Conservation (phyloP, 2,113 vertebrate species). For the Oncorhynchus keta region DNA sequence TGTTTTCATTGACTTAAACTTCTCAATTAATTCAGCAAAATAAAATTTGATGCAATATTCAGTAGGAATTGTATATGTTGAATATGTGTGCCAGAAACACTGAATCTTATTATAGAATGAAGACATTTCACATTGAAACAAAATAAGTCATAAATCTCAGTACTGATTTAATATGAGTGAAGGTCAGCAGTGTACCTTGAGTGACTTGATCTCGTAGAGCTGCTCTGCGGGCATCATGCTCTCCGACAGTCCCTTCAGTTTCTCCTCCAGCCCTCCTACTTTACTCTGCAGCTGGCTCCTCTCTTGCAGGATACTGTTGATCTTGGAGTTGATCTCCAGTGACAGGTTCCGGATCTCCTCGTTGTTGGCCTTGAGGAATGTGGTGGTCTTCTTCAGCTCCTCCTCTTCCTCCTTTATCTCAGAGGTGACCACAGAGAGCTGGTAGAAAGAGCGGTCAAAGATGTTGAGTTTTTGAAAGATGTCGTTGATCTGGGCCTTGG, state of each 20-base stretch:
- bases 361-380: conserved; percentile 84
- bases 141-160: too few species aligned
- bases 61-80: too few species aligned
- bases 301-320: conserved; percentile 86
- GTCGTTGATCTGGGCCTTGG: conserved; percentile 93
- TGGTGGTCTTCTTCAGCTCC: conserved; percentile 87
- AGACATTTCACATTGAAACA: too few species aligned
- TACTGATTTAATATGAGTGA: neutral
- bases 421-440: conserved; percentile 87
- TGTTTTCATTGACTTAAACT: too few species aligned
- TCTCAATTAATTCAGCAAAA: too few species aligned
- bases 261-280: conserved; percentile 86
- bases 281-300: conserved; percentile 85
- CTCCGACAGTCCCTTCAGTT: conserved; percentile 80
- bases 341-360: conserved; percentile 94
- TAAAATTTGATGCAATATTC: too few species aligned
- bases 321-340: conserved; percentile 86
- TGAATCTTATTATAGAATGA: too few species aligned
- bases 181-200: conserved; percentile 82
- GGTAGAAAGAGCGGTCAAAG: conserved; percentile 90
- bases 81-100: too few species aligned
- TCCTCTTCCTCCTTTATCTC: conserved; percentile 94
- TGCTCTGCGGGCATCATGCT: conserved; percentile 75
- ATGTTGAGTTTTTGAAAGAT: conserved; percentile 94
- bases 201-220: conserved; percentile 79